These are phyloP conservation scores for Clanis bilineata DNA, from an alignment of 2,888 invertebrate genomes.

Conservation along the genomic window DNA sequence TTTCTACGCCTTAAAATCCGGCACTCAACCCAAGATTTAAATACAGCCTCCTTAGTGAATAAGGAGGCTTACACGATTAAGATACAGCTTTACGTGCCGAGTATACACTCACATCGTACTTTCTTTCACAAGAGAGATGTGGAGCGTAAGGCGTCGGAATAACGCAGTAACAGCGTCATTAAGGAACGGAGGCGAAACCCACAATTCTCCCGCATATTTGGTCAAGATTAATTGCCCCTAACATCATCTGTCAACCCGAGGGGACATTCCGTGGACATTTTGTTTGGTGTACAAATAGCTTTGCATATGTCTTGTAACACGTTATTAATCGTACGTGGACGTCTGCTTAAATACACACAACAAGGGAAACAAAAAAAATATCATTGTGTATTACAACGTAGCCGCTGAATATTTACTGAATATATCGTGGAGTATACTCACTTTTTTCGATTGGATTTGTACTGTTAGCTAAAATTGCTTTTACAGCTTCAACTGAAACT, in stretches of 20 bases:
- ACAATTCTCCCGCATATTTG: constrained; percentile 74
- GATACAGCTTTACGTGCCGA: neutral
- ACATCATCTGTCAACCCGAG: constrained; percentile 75
- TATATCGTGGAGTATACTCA: too few species aligned
- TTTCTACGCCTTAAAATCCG: neutral
- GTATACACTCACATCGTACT: neutral
- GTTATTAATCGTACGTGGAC: constrained; percentile 44
- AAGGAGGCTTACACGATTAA: neutral
- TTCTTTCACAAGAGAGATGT: constrained; percentile 19
- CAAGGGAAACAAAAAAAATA: constrained; percentile 17
- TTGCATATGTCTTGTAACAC: constrained; percentile 53
- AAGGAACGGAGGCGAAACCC: constrained; percentile 53
- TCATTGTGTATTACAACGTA: neutral
- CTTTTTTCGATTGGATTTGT: too few species aligned
- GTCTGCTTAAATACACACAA: constrained; percentile 20
- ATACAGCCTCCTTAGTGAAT: neutral
- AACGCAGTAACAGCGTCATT: constrained; percentile 56
- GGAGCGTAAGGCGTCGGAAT: constrained; percentile 35
- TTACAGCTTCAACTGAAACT: too few species aligned
- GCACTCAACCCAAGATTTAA: constrained; percentile 2
- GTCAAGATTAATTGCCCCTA: constrained; percentile 78
- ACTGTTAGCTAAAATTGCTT: too few species aligned
- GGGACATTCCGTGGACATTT: constrained; percentile 66
- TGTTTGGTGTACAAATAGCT: constrained; percentile 69
- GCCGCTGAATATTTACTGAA: neutral